Conservation (phyloP, 2,113 vertebrate species). For the Diglossa brunneiventris region DNA sequence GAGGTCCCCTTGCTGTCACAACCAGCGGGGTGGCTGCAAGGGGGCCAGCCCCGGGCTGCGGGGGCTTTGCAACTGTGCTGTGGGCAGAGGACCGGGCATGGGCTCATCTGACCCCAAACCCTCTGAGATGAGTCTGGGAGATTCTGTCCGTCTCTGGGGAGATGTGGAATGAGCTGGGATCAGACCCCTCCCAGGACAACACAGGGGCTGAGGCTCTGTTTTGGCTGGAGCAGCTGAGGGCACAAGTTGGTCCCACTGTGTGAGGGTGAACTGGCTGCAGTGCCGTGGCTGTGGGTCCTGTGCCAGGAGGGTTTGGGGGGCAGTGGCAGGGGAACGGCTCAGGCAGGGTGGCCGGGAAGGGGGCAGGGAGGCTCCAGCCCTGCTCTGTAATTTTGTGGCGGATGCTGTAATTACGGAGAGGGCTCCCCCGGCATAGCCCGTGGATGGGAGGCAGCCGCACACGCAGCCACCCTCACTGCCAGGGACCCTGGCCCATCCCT, state of each 20-base stretch:
- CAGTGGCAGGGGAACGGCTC: neutral
- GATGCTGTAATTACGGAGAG: constrained; percentile 18
- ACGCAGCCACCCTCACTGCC: fast-evolving
- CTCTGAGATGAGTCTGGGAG: neutral
- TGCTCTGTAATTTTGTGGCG: constrained; percentile 21
- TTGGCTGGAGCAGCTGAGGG: neutral
- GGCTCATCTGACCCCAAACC: neutral
- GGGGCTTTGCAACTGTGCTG: neutral
- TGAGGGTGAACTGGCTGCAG: neutral
- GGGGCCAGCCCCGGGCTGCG: neutral
- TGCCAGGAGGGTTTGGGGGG: neutral
- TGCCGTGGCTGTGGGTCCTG: fast-evolving
- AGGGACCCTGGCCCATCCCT: neutral
- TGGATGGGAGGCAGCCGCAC: neutral
- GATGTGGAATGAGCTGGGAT: neutral
- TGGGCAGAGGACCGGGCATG: neutral
- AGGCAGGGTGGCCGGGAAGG: constrained; percentile 20
- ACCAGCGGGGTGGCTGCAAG: fast-evolving
- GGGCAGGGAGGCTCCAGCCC: neutral
- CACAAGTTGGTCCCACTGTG: neutral
- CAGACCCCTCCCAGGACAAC: neutral
- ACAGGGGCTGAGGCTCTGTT: neutral
- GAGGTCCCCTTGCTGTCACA: neutral
- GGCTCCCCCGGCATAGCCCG: neutral
- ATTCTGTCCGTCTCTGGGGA: neutral